Conservation (phyloP, 2,113 vertebrate species). For the Cynopterus brachyotis region DNA sequence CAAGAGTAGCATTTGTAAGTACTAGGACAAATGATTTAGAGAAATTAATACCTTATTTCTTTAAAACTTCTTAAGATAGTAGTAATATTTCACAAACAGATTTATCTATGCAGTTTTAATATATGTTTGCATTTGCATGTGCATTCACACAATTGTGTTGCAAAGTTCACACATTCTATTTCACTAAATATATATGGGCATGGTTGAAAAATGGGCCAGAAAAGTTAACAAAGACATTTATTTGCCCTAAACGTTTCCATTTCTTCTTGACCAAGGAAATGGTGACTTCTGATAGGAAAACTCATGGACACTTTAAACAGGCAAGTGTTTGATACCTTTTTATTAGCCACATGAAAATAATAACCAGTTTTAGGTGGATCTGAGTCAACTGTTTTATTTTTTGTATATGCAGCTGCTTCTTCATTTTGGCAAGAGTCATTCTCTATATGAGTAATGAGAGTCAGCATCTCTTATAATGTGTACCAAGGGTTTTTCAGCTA, state of each 20-base stretch:
- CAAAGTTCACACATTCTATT: background rate
- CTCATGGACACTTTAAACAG: background rate
- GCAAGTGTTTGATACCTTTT: background rate
- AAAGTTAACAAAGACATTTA: background rate
- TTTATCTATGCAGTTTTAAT: background rate
- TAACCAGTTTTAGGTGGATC: background rate
- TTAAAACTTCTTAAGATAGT: background rate
- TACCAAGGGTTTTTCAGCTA: background rate
- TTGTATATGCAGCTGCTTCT: background rate
- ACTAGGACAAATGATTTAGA: background rate
- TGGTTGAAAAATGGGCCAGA: background rate
- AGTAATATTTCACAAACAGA: background rate
- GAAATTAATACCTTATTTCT: background rate
- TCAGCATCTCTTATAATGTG: background rate
- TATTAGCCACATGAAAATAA: background rate
- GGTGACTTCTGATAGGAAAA: background rate
- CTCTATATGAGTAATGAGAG: background rate
- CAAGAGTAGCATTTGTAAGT: background rate
- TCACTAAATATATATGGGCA: background rate
- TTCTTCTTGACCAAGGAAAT: background rate
- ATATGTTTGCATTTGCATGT: background rate
- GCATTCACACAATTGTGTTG: background rate
- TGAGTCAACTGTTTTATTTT: background rate
- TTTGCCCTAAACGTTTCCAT: background rate
- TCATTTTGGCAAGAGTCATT: background rate